Conservation (phyloP, 2,888 invertebrate species). For the Orthosia incerta region DNA sequence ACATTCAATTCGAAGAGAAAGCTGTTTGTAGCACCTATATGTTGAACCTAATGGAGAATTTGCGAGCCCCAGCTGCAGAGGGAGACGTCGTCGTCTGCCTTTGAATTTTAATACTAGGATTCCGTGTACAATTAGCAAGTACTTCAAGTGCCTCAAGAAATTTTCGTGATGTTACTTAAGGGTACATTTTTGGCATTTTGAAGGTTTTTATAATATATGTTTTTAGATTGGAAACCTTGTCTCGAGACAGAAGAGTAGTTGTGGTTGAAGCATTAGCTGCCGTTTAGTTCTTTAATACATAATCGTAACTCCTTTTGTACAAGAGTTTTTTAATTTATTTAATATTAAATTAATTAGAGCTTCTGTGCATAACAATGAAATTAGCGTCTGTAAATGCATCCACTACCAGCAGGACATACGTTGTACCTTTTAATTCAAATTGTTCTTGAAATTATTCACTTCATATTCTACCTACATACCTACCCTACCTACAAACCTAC, state of each 20-base stretch:
- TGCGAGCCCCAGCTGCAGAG: constrained; percentile 14
- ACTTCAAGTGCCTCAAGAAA: constrained; percentile 22
- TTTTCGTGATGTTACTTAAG: constrained; percentile 26
- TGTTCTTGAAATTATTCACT: too few species aligned
- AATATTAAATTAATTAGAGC: too few species aligned
- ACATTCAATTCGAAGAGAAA: not conserved
- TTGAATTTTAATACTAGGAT: constrained; percentile 46
- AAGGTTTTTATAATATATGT: not conserved
- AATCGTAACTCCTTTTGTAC: too few species aligned
- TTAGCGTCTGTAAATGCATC: too few species aligned
- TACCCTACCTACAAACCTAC: too few species aligned
- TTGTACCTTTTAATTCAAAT: too few species aligned
- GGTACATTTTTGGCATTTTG: not conserved
- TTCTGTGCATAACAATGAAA: too few species aligned
- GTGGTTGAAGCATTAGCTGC: not conserved
- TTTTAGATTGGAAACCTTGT: not conserved
- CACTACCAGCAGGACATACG: too few species aligned
- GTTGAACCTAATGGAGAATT: constrained; percentile 36
- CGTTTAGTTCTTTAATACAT: not conserved
- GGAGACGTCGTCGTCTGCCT: constrained; percentile 14
- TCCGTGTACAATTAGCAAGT: constrained; percentile 37
- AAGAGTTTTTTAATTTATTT: too few species aligned
- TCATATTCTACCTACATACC: too few species aligned
- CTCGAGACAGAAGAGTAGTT: too few species aligned
- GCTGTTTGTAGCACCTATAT: constrained; percentile 26